Conservation (phyloP, 1,140 invertebrate species). For the Drosophila tropicalis region DNA sequence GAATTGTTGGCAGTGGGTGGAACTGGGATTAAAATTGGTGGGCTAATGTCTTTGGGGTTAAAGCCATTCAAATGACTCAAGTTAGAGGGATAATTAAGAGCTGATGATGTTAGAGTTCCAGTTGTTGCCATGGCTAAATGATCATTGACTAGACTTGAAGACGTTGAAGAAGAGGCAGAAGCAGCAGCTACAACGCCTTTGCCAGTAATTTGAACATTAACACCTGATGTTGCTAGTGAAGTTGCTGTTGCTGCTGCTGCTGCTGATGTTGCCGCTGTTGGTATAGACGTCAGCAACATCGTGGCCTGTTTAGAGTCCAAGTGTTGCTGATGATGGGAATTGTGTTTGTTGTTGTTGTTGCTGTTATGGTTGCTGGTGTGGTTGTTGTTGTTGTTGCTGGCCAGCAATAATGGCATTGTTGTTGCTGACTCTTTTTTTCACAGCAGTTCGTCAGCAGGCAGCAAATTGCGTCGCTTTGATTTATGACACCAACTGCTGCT, state of each 20-base stretch:
- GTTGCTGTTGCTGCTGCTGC: slow-evolving; percentile 45
- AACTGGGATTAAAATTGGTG: slow-evolving; percentile 54
- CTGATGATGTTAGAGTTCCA: slow-evolving; percentile 42
- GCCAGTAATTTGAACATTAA: slow-evolving; percentile 79
- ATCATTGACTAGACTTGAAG: slow-evolving; percentile 61
- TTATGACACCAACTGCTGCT: slow-evolving; percentile 67
- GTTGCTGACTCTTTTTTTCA: slow-evolving; percentile 37
- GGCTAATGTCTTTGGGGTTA: slow-evolving; percentile 68
- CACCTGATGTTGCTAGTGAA: slow-evolving; percentile 58
- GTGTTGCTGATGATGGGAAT: slow-evolving; percentile 73
- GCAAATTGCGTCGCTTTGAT: slow-evolving; percentile 81
- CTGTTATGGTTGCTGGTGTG: slow-evolving; percentile 21
- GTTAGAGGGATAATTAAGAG: slow-evolving; percentile 75
- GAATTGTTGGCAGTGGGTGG: slow-evolving; percentile 42
- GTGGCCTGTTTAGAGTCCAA: slow-evolving; percentile 44
- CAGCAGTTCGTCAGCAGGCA: slow-evolving; percentile 79
- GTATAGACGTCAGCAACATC: slow-evolving; percentile 56
- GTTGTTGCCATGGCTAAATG: slow-evolving; percentile 52
- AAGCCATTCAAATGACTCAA: slow-evolving; percentile 78
- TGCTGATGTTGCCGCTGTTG: slow-evolving; percentile 26
- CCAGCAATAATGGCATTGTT: slow-evolving; percentile 60
- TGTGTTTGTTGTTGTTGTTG: slow-evolving; percentile 45
- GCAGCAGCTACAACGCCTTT: slow-evolving; percentile 64
- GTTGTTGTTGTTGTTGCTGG: slow-evolving; percentile 43
- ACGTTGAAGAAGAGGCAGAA: neutral